Evolutionary conservation across 2,113 vertebrate species (phyloP).

Genomic region (Gambusia affinis): DNA sequence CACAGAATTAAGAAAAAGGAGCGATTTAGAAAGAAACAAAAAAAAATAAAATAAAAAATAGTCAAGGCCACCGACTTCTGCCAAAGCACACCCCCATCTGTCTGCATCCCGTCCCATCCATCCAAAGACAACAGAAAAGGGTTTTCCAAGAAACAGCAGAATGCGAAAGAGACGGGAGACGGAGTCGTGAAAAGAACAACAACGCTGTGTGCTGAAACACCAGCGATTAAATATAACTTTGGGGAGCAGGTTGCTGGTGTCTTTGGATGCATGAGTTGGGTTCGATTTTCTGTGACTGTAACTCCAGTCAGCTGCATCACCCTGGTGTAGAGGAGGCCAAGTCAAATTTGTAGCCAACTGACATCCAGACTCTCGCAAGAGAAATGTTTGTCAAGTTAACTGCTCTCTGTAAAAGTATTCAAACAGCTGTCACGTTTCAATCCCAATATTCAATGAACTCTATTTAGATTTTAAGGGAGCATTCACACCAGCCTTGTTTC

Average conservation of each 20-base stretch:
- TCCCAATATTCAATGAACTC: not conserved
- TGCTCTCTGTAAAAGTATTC: not conserved
- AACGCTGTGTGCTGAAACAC: slow-evolving; percentile 32
- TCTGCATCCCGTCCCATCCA: slow-evolving; percentile 41
- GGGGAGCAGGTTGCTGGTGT: slow-evolving; percentile 22
- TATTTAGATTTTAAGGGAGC: not conserved
- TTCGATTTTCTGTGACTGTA: not conserved
- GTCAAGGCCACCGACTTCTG: slow-evolving; percentile 28
- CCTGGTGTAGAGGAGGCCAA: slow-evolving; percentile 7
- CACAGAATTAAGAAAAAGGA: slow-evolving; percentile 13
- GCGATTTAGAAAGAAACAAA: not conserved
- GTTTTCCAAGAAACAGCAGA: slow-evolving; percentile 59
- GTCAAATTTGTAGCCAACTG: slow-evolving; percentile 14
- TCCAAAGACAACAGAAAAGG: slow-evolving; percentile 55
- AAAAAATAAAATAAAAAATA: not conserved
- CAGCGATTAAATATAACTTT: slow-evolving; percentile 27
- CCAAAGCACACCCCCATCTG: slow-evolving; percentile 41
- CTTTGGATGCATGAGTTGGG: slow-evolving; percentile 8
- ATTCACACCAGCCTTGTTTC: not conserved
- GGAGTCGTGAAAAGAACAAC: slow-evolving; percentile 58
- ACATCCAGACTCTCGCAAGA: slow-evolving; percentile 3
- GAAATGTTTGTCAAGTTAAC: not conserved
- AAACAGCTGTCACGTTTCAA: not conserved
- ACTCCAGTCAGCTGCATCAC: slow-evolving; percentile 10
- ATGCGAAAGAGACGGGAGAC: slow-evolving; percentile 44